Conservation (phyloP, 2,888 invertebrate genomes). For the Rhodophaea formosa region DNA sequence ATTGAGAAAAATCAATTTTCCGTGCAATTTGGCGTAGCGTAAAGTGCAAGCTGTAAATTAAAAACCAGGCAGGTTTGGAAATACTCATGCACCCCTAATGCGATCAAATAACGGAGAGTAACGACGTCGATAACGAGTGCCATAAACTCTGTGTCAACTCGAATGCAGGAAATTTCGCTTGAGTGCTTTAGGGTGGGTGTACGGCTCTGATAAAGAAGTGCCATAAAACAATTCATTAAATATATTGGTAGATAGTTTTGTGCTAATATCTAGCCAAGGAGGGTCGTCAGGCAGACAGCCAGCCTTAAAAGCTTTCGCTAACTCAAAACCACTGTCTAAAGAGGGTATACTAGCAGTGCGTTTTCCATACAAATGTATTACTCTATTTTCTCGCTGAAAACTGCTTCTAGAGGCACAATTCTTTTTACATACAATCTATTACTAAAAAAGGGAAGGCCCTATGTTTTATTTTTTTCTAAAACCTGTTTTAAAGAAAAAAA, state of each 20-base stretch:
- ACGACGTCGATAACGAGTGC: conserved; percentile 72
- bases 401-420: too few species aligned
- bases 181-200: conserved; percentile 45
- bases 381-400: too few species aligned
- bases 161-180: conserved; percentile 62
- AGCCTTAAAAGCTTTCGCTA: too few species aligned
- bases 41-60: conserved; percentile 19
- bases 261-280: too few species aligned
- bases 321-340: too few species aligned
- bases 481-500: too few species aligned
- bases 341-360: too few species aligned
- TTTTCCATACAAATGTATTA: too few species aligned
- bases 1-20: conserved; percentile 35
- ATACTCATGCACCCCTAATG: conserved; percentile 57
- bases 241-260: not conserved
- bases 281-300: too few species aligned
- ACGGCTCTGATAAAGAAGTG: conserved; percentile 11
- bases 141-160: conserved; percentile 64
- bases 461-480: too few species aligned
- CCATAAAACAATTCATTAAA: conserved; percentile 7
- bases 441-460: too few species aligned
- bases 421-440: too few species aligned
- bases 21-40: conserved; percentile 21
- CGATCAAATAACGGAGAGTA: conserved; percentile 75
- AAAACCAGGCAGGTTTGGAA: conserved; percentile 18